Evolutionary conservation across 2,113 vertebrate genomes (phyloP), one percentile per base, ranked within the genome.

Genomic region (Ifrita kowaldi): DNA sequence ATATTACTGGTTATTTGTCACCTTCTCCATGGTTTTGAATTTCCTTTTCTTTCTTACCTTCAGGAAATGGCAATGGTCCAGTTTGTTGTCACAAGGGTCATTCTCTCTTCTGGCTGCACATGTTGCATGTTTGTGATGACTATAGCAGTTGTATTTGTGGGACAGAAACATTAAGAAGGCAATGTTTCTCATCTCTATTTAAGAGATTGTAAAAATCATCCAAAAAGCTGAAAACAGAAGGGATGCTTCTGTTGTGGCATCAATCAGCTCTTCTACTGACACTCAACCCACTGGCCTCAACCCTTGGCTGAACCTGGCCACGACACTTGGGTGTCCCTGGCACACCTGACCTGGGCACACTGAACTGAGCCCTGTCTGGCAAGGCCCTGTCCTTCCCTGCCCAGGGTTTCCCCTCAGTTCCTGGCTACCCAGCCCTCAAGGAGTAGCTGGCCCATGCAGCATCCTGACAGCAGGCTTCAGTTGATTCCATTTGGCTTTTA

Each of bases 271-370:
- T 81, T 63, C 3, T 2, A 17, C 49, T 27, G 16, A 22, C 63
- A 26, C 6, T 75, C 17, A 64, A 13, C 39, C 23, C 56, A 20
- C 26, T 42, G n/a, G 64, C 17, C 23, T 74, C 30, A 68, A 12
- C 26, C 50, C 44, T 69, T 46, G 49, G 21, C 42, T 73, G 42
- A 53, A 28, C 11, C 7, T 53, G 60, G 22, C 65, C 33, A 33
- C 0, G 0, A 42, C 18, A 15, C 27, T 18, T 73, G 28, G n/a
- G 11, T 69, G 22, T 59, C 35, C 26, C 24, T 3, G 4, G 26
- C 19, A 50, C 3, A 0, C 67, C 37, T 64, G 39, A 10, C 22
- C 60, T 5, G 3, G 42, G 20, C 26, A 50, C 15, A 42, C 10
- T 1, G 3, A 13, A 28, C 14, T 1, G 3, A 84, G 26, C 17